A percentile compares a stretch with the other conserved stretches of the same genome.
Evolutionary conservation across 2,888 invertebrate genomes (phyloP).

Genomic region (Drosophila longiperda): DNA sequence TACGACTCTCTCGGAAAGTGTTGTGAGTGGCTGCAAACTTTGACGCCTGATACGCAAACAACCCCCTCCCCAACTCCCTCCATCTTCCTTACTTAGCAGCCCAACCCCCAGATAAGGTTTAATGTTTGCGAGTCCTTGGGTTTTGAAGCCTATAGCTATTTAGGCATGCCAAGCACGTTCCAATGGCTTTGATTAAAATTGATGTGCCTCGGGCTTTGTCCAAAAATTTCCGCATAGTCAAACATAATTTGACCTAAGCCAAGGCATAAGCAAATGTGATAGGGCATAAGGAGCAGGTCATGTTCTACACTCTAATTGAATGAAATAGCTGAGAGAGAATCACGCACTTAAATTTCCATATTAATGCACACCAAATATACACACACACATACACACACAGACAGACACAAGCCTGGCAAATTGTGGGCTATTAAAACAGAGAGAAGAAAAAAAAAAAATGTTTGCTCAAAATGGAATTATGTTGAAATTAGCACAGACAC

Average conservation of each 20-base stretch:
- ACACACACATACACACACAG: constrained; percentile 14
- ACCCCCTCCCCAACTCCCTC: neutral
- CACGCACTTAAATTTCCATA: constrained; percentile 69
- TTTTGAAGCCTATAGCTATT: constrained; percentile 29
- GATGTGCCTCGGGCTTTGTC: constrained; percentile 72
- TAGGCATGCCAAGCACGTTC: constrained; percentile 68
- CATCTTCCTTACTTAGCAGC: neutral
- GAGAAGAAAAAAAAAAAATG: constrained; percentile 13
- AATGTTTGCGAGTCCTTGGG: constrained; percentile 8
- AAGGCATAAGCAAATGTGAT: constrained; percentile 68
- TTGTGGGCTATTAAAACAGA: constrained; percentile 55
- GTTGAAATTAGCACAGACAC: constrained; percentile 64
- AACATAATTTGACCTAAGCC: constrained; percentile 77
- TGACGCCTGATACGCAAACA: constrained; percentile 38
- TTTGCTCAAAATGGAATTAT: constrained; percentile 60
- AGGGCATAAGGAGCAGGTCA: constrained; percentile 58
- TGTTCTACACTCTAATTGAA: constrained; percentile 64
- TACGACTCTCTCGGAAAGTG: constrained; percentile 55
- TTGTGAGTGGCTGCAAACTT: constrained; percentile 58
- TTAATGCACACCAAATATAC: constrained; percentile 57
- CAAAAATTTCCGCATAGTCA: constrained; percentile 74
- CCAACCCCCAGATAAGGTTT: neutral
- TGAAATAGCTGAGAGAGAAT: constrained; percentile 63
- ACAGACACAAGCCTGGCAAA: constrained; percentile 11
- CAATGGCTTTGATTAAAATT: constrained; percentile 74